A percentile compares a stretch with the other conserved stretches of the same genome.
Conservation (phyloP, 2,888 invertebrate genomes). For the Agrilus mali region DNA sequence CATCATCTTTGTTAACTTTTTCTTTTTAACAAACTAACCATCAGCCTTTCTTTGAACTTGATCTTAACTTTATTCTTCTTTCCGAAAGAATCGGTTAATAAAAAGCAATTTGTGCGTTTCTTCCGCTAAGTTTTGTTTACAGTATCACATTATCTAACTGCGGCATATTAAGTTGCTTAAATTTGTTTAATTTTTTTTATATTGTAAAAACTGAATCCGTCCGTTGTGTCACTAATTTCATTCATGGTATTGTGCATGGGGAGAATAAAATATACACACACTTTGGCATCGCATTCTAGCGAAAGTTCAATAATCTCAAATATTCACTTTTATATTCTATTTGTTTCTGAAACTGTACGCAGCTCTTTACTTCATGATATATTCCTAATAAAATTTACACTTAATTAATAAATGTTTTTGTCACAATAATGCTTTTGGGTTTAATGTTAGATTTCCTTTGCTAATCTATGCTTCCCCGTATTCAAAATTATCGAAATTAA, state of each 20-base stretch:
- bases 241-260: too few relatives aligned
- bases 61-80: too few relatives aligned
- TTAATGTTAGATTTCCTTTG: conserved; percentile 35
- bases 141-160: background rate
- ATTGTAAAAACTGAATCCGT: background rate
- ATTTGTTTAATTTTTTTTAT: conserved; percentile 1
- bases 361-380: conserved; percentile 18
- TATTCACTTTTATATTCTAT: conserved; percentile 13
- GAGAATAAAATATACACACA: too few relatives aligned
- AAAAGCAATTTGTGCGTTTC: too few relatives aligned
- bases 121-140: conserved; percentile 1
- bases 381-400: conserved; percentile 24
- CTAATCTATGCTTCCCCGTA: conserved; percentile 17
- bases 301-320: conserved; percentile 13
- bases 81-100: too few relatives aligned
- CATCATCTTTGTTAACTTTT: too few relatives aligned
- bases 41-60: too few relatives aligned
- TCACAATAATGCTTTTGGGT: conserved; percentile 38
- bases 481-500: too few relatives aligned
- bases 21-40: too few relatives aligned
- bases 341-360: conserved; percentile 19
- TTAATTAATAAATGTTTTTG: conserved; percentile 36
- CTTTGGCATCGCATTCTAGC: conserved; percentile 10
- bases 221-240: background rate
- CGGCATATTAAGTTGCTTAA: background rate